Evolutionary conservation across 2,888 invertebrate species (phyloP).

Genomic region (Leucophenga maculata): DNA sequence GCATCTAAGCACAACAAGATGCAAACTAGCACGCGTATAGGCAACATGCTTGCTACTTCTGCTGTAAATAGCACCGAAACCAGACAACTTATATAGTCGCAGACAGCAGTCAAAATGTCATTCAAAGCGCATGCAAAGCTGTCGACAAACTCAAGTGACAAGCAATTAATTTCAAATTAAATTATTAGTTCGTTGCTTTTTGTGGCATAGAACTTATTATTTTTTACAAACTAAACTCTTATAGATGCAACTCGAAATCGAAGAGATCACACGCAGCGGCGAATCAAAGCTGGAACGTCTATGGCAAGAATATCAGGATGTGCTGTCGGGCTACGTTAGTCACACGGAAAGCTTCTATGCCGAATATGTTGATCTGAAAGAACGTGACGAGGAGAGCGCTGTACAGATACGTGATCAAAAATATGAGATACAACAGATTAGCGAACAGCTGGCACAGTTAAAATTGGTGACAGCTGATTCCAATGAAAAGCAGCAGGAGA

Average conservation of each 20-base stretch:
- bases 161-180: conserved; percentile 26
- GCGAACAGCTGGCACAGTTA: conserved; percentile 65
- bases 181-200: background rate
- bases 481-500: conserved; percentile 72
- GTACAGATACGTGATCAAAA: conserved; percentile 68
- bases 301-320: conserved; percentile 71
- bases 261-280: conserved; percentile 72
- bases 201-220: background rate
- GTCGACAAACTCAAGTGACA: conserved; percentile 45
- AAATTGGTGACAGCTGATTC: conserved; percentile 74
- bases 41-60: conserved; percentile 28
- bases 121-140: conserved; percentile 29
- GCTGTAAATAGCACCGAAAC: conserved; percentile 16
- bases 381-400: conserved; percentile 71
- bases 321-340: conserved; percentile 69
- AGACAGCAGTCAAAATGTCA: background rate
- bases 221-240: conserved; percentile 15
- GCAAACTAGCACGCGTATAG: conserved; percentile 28
- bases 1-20: conserved; percentile 20
- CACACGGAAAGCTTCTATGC: conserved; percentile 72
- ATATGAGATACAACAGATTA: conserved; percentile 67
- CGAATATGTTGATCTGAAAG: conserved; percentile 72
- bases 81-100: conserved; percentile 45
- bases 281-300: conserved; percentile 74
- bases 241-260: conserved; percentile 70